These are phyloP conservation scores for Pandemis cinnamomeana DNA, from an alignment of 2,888 invertebrate genomes.

Conservation along the genomic window DNA sequence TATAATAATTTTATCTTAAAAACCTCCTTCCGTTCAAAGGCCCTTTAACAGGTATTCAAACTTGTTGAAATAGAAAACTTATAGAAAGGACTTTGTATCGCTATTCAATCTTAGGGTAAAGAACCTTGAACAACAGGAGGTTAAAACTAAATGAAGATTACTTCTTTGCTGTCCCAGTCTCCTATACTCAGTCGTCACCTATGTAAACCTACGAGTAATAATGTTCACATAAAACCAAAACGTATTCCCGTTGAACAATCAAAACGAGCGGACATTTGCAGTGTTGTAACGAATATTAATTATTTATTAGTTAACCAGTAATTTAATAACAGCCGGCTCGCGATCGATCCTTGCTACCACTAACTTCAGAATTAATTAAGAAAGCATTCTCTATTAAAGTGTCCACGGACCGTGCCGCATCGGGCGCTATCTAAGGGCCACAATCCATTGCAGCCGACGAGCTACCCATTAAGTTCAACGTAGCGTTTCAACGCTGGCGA, in stretches of 20 bases:
- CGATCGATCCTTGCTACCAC: constrained; percentile 20
- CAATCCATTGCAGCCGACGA: constrained; percentile 23
- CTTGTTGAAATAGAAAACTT: no score
- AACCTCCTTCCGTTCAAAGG: no score
- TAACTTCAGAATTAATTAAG: constrained; percentile 35
- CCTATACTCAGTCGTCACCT: no score
- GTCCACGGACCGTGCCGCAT: constrained; percentile 13
- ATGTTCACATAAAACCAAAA: not conserved
- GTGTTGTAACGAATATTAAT: not conserved
- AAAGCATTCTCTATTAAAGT: constrained; percentile 34
- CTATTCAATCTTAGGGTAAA: no score
- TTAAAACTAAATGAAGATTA: no score
- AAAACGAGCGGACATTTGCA: not conserved
- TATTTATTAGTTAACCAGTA: constrained; percentile 4
- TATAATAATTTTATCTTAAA: no score
- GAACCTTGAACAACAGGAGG: no score
- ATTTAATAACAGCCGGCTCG: constrained; percentile 9
- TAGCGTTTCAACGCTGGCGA: constrained; percentile 6
- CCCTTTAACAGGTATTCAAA: no score
- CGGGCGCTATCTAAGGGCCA: constrained; percentile 21
- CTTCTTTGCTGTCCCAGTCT: no score
- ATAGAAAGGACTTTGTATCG: no score
- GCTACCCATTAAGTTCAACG: constrained; percentile 18
- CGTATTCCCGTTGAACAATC: not conserved
- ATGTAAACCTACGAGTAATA: not conserved